Evolutionary conservation across 1,140 invertebrate species (phyloP).

Genomic region (Zaprionus ornatus): DNA sequence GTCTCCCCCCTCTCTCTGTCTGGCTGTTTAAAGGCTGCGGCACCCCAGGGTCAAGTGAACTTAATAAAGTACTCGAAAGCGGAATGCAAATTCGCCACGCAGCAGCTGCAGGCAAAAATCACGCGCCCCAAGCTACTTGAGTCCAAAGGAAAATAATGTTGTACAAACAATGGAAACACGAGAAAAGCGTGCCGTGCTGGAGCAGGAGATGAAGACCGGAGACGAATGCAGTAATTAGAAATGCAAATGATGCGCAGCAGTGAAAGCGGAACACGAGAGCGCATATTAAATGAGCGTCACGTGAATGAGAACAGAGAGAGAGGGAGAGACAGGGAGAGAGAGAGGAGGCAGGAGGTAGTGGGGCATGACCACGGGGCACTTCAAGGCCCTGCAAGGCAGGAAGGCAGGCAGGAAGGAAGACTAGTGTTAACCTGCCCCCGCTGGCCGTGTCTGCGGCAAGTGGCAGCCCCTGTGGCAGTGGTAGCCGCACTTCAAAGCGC

Average conservation of each 20-base stretch:
- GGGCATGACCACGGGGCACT: neutral
- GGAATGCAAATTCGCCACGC: conserved; percentile 21
- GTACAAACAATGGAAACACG: conserved; percentile 28
- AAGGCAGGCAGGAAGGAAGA: neutral
- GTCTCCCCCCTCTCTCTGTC: neutral
- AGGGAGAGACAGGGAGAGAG: neutral
- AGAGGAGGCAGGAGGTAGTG: neutral
- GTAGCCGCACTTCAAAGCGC: conserved; percentile 27
- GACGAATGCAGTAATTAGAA: conserved; percentile 50
- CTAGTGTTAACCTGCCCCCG: conserved; percentile 6
- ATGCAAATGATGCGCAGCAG: conserved; percentile 50
- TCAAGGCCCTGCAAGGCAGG: neutral
- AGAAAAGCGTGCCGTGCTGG: neutral
- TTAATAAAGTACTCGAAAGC: conserved; percentile 26
- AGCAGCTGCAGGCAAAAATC: conserved; percentile 41
- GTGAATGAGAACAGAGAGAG: neutral
- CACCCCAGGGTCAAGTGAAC: conserved; percentile 9
- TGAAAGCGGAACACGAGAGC: conserved; percentile 21
- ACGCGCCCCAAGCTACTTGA: conserved; percentile 18
- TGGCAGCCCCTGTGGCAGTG: neutral
- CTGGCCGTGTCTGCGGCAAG: conserved; percentile 1
- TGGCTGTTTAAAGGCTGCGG: neutral
- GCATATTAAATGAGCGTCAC: conserved; percentile 44
- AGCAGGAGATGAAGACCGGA: neutral
- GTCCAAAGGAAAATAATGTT: conserved; percentile 26